Evolutionary conservation across 1,140 invertebrate genomes (phyloP).

Genomic region (Drosophila suzukii): DNA sequence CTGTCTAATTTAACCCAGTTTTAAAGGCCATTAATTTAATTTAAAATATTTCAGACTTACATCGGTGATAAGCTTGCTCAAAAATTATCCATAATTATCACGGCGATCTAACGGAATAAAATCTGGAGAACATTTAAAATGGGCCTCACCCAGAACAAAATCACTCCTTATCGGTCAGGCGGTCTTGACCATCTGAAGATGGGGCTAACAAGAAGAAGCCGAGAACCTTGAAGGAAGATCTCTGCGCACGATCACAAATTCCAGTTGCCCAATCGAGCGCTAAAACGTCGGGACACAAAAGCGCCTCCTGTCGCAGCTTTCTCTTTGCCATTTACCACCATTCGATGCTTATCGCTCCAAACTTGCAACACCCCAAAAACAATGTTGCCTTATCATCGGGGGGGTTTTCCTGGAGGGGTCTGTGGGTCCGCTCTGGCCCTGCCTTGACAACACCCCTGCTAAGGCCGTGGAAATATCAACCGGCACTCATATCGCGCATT

Average conservation of each 20-base stretch:
- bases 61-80: constrained; percentile 6
- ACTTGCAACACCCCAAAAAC: constrained; percentile 72
- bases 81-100: constrained; percentile 14
- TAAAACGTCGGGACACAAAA: constrained; percentile 34
- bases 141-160: constrained; percentile 30
- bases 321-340: constrained; percentile 62
- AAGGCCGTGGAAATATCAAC: constrained; percentile 23
- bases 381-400: constrained; percentile 46
- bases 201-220: constrained; percentile 11
- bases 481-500: constrained; percentile 57
- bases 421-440: constrained; percentile 8
- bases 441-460: constrained; percentile 75
- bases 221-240: constrained; percentile 53
- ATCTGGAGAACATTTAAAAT: constrained; percentile 13
- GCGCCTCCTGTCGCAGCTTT: constrained; percentile 55
- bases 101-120: constrained; percentile 31
- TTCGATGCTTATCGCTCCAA: constrained; percentile 62
- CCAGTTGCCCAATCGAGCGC: constrained; percentile 66
- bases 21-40: neutral
- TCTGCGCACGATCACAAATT: constrained; percentile 68
- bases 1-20: neutral
- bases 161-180: constrained; percentile 49
- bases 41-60: neutral
- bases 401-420: neutral
- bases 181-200: constrained; percentile 28